These are phyloP conservation scores for Dromaius novaehollandiae DNA, from an alignment of 2,113 vertebrate genomes.

Conservation along the genomic window DNA sequence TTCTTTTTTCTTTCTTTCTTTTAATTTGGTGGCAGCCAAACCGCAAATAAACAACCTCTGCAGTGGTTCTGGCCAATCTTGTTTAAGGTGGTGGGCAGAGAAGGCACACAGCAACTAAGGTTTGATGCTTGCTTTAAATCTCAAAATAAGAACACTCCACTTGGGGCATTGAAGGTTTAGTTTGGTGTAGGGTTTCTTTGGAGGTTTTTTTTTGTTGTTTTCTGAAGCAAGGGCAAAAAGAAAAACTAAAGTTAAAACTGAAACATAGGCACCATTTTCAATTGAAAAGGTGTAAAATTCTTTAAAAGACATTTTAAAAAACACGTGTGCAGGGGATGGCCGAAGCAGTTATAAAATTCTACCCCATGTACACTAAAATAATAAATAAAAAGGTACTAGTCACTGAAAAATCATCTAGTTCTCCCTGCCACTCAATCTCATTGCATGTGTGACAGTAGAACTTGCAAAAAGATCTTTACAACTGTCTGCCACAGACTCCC, in stretches of 20 bases:
- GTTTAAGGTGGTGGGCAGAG: not conserved
- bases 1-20: not conserved
- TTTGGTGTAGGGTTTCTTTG: not conserved
- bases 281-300: not conserved
- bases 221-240: not conserved
- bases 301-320: not conserved
- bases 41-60: not conserved
- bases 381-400: too few relatives aligned
- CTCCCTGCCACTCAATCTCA: not conserved
- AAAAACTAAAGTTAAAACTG: not conserved
- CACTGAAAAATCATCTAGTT: not conserved
- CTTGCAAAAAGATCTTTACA: not conserved
- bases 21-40: not conserved
- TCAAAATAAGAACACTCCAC: not conserved
- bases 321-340: too few relatives aligned
- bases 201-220: not conserved
- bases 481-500: not conserved
- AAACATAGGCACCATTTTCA: not conserved
- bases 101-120: too few relatives aligned
- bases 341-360: not conserved
- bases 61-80: too few relatives aligned
- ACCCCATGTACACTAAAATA: not conserved
- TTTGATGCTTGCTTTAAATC: not conserved
- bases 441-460: accelerated
- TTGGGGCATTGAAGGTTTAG: not conserved